Evolutionary conservation across 2,797 vertebrate species (phyloP).

Genomic region (Crenichthys baileyi): DNA sequence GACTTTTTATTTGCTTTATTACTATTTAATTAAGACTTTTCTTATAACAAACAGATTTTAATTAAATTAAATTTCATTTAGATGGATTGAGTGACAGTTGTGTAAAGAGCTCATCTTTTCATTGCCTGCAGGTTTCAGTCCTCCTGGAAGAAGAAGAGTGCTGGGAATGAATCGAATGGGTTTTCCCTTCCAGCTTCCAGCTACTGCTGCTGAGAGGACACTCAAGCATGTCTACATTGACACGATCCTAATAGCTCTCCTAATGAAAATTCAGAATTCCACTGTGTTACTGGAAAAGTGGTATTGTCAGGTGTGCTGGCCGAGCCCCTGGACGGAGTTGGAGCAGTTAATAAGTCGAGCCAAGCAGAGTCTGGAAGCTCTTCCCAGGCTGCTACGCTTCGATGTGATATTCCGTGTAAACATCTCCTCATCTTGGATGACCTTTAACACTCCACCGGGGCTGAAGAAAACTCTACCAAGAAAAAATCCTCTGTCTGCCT

Average conservation of each 20-base stretch:
- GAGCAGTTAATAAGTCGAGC: conserved; percentile 53
- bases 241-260: not conserved
- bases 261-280: not conserved
- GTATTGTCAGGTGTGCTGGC: conserved; percentile 41
- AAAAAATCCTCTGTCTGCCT: conserved; percentile 37
- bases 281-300: conserved; percentile 3
- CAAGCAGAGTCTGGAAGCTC: conserved; percentile 40
- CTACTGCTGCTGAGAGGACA: not conserved
- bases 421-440: conserved; percentile 46
- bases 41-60: not conserved
- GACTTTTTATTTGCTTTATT: not conserved
- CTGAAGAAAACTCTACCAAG: conserved; percentile 35
- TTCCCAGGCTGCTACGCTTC: conserved; percentile 45
- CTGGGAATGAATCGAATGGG: not conserved
- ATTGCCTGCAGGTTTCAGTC: not conserved
- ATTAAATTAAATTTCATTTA: not conserved
- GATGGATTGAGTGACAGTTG: not conserved
- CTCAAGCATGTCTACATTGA: not conserved
- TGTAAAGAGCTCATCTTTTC: not conserved
- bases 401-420: conserved; percentile 52
- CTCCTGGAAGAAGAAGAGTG: not conserved
- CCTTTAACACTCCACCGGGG: conserved; percentile 56
- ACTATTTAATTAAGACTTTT: not conserved
- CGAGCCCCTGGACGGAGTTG: conserved; percentile 20
- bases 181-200: not conserved